Base-by-base conservation (phyloP, 2,888 invertebrate species). In the Argyresthia goedartella region DNA sequence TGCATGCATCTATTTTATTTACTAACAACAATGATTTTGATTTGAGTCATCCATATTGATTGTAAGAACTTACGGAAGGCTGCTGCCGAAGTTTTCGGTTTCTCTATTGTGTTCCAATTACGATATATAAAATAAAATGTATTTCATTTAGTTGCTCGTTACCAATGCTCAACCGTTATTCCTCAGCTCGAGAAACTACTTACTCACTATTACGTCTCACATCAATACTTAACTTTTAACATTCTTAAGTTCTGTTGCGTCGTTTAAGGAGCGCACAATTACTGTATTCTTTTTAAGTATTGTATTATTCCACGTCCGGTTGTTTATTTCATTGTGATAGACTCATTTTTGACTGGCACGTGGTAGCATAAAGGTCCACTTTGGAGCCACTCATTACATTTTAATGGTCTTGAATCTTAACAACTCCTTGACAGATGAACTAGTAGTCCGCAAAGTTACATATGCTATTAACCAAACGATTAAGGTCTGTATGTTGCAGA, bases 311-410 rank as follows among this genome's bases (percentile, higher is more conserved):
- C 68, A 70, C 66, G 71, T 76, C 80, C 84, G 81, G 84, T 85
- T 85, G 85, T 85, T 81, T 65, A 70, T 73, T 74, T 72, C 76
- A 72, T 80, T 78, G 71, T 76, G 59, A 57, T 35, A 9, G 35
- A 46, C 52, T 60, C 63, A 60, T 65, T 64, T 66, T 69, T 69
- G 70, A 79, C 76, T 73, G 80, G 85, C 85, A 84, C 85, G 84
- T 84, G 84, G 80, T 81, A 56, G 54, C 66, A 73, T 75, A 77
- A 80, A 73, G 70, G 63, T 74, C 72, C 76, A 76, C 81, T 81
- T 74, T 76, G 75, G 69, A 73, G 66, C 78, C 79, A 81, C 84
- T 86, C 84, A 86, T 86, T 85, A 85, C 77, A 64, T 66, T 78
- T 81, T 84, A 86, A 86, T 84, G 81, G 81, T 79, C 76, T 81